Evolutionary conservation across 23 tunicate species (phyloP).

Genomic region (Styela clava): DNA sequence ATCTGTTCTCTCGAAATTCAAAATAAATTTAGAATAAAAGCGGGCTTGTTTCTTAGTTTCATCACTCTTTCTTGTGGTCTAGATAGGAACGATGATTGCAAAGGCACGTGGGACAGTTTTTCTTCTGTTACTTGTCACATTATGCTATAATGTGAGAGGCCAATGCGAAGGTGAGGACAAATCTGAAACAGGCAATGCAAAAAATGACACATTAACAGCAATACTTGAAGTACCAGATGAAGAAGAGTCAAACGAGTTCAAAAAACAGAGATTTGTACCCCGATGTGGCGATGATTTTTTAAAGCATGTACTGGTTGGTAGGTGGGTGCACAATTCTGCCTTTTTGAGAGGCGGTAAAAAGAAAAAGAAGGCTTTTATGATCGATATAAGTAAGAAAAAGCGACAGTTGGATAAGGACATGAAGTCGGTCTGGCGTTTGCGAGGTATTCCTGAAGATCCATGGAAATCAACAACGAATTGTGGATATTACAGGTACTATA

Average conservation of each 20-base stretch:
- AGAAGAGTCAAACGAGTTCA: background rate
- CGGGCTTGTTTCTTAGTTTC: background rate
- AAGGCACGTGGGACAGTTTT: background rate
- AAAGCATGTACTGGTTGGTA: background rate
- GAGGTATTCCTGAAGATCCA: constrained; percentile 20
- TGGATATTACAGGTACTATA: constrained; percentile 20
- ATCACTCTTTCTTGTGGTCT: background rate
- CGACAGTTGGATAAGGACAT: background rate
- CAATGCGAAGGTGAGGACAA: background rate
- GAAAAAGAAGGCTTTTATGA: background rate
- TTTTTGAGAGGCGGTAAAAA: background rate
- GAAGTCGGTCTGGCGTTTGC: constrained; percentile 4
- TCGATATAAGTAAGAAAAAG: background rate
- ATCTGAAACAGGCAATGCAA: background rate
- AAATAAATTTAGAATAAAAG: background rate
- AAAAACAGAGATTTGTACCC: background rate
- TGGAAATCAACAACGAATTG: constrained; percentile 19
- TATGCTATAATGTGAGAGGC: background rate
- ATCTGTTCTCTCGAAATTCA: background rate
- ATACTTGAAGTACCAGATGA: background rate
- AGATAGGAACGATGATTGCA: background rate
- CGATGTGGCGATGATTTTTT: background rate
- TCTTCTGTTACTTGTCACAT: background rate
- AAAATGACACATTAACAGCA: constrained; percentile 7
- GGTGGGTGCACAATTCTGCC: background rate